Evolutionary conservation across 2,113 vertebrate species (phyloP).

Genomic region (Gyps fulvus): DNA sequence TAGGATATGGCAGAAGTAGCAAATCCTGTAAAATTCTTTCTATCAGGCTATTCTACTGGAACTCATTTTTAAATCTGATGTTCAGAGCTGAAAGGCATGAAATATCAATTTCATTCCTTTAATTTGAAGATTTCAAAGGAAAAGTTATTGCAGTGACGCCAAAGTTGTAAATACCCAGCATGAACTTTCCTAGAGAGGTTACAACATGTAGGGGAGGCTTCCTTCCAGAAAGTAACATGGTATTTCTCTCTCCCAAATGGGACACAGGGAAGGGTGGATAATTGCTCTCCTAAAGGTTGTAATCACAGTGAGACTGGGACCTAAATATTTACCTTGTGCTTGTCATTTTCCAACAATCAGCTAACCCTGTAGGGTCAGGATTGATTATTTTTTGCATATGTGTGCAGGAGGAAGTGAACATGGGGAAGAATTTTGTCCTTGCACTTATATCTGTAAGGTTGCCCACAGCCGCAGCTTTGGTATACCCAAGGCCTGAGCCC

Average conservation of each 20-base stretch:
- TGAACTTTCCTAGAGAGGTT: not conserved
- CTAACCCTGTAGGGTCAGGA: not conserved
- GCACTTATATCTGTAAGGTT: not conserved
- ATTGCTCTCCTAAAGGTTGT: not conserved
- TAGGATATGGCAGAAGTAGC: not conserved
- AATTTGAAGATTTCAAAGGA: conserved; percentile 2
- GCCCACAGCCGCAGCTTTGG: not conserved
- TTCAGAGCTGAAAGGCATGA: conserved; percentile 16
- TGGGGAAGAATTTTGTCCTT: not conserved
- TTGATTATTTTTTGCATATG: not conserved
- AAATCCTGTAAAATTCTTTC: not conserved
- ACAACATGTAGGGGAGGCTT: not conserved
- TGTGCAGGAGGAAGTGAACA: not conserved
- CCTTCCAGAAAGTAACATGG: not conserved
- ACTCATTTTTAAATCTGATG: conserved; percentile 35
- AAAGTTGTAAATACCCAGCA: not conserved
- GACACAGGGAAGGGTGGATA: not conserved
- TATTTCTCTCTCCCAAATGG: not conserved
- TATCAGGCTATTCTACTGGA: conserved; percentile 28
- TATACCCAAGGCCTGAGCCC: not conserved
- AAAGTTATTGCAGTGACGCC: not conserved
- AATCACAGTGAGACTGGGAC: not conserved
- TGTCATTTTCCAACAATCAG: not conserved
- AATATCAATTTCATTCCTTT: not conserved
- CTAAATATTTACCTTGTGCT: not conserved